A percentile compares a stretch with the other conserved stretches of the same genome.
Conservation (phyloP, 2,797 vertebrate species). For the Corythornis leucogaster region DNA sequence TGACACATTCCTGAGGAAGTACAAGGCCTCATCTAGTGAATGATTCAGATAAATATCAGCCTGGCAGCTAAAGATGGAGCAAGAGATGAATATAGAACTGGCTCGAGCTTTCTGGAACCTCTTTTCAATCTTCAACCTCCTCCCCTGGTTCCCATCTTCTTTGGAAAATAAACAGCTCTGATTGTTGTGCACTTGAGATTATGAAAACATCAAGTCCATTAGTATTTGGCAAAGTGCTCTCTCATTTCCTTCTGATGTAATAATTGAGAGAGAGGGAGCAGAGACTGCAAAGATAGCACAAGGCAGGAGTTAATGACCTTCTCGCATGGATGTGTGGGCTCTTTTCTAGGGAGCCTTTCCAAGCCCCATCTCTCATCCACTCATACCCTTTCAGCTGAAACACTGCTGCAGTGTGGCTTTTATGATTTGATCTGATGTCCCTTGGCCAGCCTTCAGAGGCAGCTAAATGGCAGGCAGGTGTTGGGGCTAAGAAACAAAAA, state of each 20-base stretch:
- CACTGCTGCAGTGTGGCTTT: slow-evolving; percentile 48
- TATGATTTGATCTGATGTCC: slow-evolving; percentile 48
- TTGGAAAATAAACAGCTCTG: slow-evolving; percentile 65
- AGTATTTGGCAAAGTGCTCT: slow-evolving; percentile 66
- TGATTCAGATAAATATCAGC: slow-evolving; percentile 24
- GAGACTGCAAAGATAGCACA: slow-evolving; percentile 53
- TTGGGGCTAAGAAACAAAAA: slow-evolving; percentile 38
- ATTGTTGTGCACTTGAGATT: slow-evolving; percentile 70
- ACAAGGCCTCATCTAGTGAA: not conserved
- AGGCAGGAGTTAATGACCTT: slow-evolving; percentile 56
- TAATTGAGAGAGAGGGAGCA: slow-evolving; percentile 38
- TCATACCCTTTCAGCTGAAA: slow-evolving; percentile 25
- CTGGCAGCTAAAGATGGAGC: slow-evolving; percentile 25
- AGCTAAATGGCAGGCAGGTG: slow-evolving; percentile 57
- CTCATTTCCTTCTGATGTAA: slow-evolving; percentile 64
- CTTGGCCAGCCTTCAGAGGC: slow-evolving; percentile 60
- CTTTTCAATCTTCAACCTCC: slow-evolving; percentile 26
- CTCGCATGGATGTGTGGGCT: slow-evolving; percentile 49
- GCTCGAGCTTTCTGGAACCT: slow-evolving; percentile 32
- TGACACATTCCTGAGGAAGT: slow-evolving; percentile 12
- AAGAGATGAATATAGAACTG: slow-evolving; percentile 38
- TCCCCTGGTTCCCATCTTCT: slow-evolving; percentile 51
- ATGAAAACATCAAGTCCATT: slow-evolving; percentile 71
- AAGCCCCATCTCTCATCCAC: slow-evolving; percentile 48
- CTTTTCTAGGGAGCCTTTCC: slow-evolving; percentile 41